Percentiles rank a stretch among this genome's conserved stretches.
phyloP scores from a whole-genome alignment of 1,140 invertebrate genomes.

The Drosophila sturtevanti region DNA sequence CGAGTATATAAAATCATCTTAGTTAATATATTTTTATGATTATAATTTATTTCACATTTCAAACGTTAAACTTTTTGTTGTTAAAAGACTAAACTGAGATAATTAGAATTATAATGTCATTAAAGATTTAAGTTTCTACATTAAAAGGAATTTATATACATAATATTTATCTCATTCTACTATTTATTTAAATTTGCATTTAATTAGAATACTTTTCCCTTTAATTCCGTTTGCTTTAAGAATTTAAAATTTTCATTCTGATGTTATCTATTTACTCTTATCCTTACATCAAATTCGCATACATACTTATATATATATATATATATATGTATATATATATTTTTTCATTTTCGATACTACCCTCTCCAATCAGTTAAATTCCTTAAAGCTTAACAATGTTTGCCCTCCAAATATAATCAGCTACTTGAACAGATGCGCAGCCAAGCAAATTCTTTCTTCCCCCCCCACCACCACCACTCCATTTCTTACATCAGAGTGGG shows the following conservation, averaged over 20 bases:
- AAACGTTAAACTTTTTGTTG: no score
- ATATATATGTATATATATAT: background rate
- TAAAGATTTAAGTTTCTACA: no score
- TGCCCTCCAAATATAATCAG: conserved; percentile 70
- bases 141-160: no score
- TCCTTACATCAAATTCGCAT: background rate
- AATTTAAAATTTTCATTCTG: background rate
- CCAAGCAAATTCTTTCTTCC: conserved; percentile 48
- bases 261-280: background rate
- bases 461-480: background rate
- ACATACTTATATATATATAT: background rate
- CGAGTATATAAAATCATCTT: no score
- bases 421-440: conserved; percentile 75
- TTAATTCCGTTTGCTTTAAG: background rate
- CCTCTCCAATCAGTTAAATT: conserved; percentile 36
- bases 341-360: background rate
- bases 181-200: background rate
- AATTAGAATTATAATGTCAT: no score
- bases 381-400: conserved; percentile 57
- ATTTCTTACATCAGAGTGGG: background rate
- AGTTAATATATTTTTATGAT: no score
- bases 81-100: no score
- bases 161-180: no score
- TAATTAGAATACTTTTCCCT: background rate
- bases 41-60: no score